These are phyloP conservation scores for Drosophila paracracens DNA, from an alignment of 2,888 invertebrate genomes.

Conservation along the genomic window DNA sequence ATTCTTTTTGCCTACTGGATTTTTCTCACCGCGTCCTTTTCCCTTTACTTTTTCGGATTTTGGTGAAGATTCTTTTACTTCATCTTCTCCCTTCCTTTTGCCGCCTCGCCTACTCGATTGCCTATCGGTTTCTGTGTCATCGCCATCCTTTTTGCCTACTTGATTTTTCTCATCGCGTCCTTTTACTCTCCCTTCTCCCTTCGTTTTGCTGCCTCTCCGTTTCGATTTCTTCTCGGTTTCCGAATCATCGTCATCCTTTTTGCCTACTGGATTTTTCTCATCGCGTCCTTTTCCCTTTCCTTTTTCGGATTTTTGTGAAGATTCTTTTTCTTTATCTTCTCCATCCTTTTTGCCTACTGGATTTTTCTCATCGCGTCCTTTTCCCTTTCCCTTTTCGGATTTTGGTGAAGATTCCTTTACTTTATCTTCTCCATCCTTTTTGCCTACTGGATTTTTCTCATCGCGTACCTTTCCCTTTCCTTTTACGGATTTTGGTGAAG, in stretches of 20 bases:
- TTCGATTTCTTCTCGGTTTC: neutral
- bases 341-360: too few relatives aligned
- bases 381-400: too few relatives aligned
- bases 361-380: neutral
- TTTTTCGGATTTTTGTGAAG: neutral
- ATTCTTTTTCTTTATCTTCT: neutral
- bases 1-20: neutral
- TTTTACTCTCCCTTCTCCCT: neutral
- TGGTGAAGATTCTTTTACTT: neutral
- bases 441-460: neutral
- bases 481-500: neutral
- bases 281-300: neutral
- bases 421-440: neutral
- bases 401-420: neutral
- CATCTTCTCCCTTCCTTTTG: neutral
- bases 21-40: neutral
- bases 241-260: neutral
- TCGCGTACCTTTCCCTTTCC: neutral
- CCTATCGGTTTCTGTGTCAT: too few relatives aligned
- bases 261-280: neutral
- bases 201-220: neutral
- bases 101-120: neutral
- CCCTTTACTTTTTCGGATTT: conserved; percentile 7
- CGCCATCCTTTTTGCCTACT: too few relatives aligned
- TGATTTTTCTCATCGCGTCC: neutral